Evolutionary conservation across 1,140 invertebrate genomes (phyloP).

Genomic region (Neodiprion fabricii): DNA sequence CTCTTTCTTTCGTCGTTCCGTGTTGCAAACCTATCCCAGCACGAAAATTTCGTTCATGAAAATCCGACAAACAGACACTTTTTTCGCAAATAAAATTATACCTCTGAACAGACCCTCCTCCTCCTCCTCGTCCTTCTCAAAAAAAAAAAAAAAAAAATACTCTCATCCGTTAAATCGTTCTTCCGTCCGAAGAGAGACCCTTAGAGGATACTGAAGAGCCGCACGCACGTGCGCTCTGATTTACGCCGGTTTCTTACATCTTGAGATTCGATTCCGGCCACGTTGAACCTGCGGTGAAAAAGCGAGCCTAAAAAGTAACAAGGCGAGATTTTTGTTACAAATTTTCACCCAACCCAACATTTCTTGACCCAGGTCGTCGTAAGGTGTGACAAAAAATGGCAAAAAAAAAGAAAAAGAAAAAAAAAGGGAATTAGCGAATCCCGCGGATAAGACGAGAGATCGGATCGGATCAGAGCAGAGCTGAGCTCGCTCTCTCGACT

Average conservation of each 20-base stretch:
- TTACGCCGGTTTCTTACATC: neutral
- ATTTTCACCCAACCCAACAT: neutral
- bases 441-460: neutral
- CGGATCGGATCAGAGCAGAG: neutral
- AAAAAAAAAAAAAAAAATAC: neutral
- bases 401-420: neutral
- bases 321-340: neutral
- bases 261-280: too few relatives aligned
- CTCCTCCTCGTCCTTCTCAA: neutral
- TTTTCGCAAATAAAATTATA: neutral
- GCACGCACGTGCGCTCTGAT: neutral
- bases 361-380: neutral
- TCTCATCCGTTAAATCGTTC: neutral
- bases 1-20: conserved; percentile 2
- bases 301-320: too few relatives aligned
- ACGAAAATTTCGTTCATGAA: too few relatives aligned
- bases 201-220: neutral
- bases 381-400: neutral
- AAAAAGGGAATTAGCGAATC: neutral
- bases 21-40: neutral
- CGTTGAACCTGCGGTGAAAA: too few relatives aligned
- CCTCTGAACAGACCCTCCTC: neutral
- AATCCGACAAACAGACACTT: neutral
- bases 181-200: too few relatives aligned
- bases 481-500: neutral